A percentile compares a stretch with the other conserved stretches of the same genome.
These are phyloP conservation scores for Herpetotheres cachinnans DNA, from an alignment of 2,113 vertebrate species.

Conservation along the genomic window DNA sequence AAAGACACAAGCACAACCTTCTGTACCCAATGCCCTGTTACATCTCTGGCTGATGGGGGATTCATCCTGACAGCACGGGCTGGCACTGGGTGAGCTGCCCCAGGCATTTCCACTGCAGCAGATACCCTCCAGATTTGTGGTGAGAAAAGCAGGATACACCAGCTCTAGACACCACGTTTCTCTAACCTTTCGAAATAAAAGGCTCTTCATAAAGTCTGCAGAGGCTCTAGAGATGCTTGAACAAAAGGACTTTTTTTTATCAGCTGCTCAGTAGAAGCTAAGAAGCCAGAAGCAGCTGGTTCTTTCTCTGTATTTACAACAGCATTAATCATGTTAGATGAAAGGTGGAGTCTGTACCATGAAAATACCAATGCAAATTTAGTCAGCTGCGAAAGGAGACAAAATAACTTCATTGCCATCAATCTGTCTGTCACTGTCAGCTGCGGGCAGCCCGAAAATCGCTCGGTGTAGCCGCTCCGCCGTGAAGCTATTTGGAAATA, in stretches of 20 bases:
- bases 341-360: not conserved
- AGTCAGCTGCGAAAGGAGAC: not conserved
- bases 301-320: constrained; percentile 21
- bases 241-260: constrained; percentile 18
- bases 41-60: not conserved
- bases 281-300: constrained; percentile 39
- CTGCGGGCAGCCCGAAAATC: not conserved
- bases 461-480: not conserved
- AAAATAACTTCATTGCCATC: not conserved
- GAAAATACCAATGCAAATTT: not conserved
- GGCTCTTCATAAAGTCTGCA: not conserved
- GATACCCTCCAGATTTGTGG: not conserved
- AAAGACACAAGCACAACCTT: not conserved
- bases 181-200: not conserved
- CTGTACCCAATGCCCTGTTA: rapidly evolving
- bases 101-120: rapidly evolving
- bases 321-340: constrained; percentile 21
- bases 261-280: constrained; percentile 18
- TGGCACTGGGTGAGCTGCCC: not conserved
- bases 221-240: not conserved
- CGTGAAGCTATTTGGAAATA: rapidly evolving
- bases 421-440: not conserved
- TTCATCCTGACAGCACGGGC: not conserved
- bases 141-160: not conserved
- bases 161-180: rapidly evolving